phyloP scores from a whole-genome alignment of 1,140 invertebrate genomes.

The Phocides pigmalion region DNA sequence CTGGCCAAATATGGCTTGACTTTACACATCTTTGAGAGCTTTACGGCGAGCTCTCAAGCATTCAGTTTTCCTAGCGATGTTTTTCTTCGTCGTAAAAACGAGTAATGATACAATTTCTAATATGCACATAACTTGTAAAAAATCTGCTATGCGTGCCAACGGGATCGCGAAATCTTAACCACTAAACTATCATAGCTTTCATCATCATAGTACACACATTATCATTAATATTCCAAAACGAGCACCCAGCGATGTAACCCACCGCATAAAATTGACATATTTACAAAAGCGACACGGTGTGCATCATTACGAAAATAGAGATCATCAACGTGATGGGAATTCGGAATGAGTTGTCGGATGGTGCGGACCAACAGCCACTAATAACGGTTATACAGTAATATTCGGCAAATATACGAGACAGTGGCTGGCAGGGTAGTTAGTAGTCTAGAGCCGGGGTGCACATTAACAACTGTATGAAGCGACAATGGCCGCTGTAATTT shows the following conservation, averaged over 20 bases:
- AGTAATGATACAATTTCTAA: too few species aligned
- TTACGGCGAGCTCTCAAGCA: too few species aligned
- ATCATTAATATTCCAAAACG: conserved; percentile 2
- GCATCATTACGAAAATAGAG: conserved; percentile 34
- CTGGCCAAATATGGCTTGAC: too few species aligned
- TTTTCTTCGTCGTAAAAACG: too few species aligned
- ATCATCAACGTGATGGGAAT: conserved; percentile 34
- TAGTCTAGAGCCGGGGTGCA: conserved; percentile 30
- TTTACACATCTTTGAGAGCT: too few species aligned
- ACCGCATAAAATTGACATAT: conserved; percentile 26
- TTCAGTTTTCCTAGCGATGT: too few species aligned
- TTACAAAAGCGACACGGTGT: conserved; percentile 22
- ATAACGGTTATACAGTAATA: conserved; percentile 30
- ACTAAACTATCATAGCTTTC: too few species aligned
- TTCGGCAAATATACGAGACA: conserved; percentile 32
- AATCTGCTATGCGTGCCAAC: too few species aligned
- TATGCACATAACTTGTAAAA: too few species aligned
- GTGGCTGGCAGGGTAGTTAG: conserved; percentile 28
- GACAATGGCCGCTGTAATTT: conserved; percentile 42
- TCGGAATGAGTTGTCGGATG: conserved; percentile 26
- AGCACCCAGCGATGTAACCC: background rate
- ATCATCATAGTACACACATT: too few species aligned
- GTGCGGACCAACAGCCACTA: conserved; percentile 29
- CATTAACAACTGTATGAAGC: conserved; percentile 38
- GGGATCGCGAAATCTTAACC: too few species aligned